Evolutionary conservation across 2,113 vertebrate genomes (phyloP).

Genomic region (Madoqua kirkii): DNA sequence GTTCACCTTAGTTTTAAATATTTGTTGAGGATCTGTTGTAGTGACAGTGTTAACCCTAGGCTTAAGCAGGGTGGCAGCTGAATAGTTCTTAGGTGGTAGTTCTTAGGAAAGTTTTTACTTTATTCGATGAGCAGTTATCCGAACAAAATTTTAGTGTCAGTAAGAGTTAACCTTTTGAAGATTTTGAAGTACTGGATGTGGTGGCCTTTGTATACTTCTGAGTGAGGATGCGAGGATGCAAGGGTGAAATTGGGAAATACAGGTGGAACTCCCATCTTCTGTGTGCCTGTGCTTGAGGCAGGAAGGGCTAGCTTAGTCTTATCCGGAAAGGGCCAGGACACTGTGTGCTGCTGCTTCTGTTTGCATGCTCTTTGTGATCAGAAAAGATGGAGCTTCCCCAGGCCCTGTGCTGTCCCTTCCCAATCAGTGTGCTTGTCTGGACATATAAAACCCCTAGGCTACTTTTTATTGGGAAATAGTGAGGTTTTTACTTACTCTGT

Average conservation of each 20-base stretch:
- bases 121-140: not conserved
- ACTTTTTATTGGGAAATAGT: not conserved
- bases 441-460: not conserved
- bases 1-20: not conserved
- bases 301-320: not conserved
- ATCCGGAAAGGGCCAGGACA: not conserved
- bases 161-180: not conserved
- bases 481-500: not conserved
- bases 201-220: not conserved
- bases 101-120: conserved; percentile 13
- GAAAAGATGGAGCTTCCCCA: not conserved
- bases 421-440: not conserved
- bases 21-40: not conserved
- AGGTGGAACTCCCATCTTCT: not conserved
- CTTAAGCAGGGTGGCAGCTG: not conserved
- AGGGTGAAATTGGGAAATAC: not conserved
- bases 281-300: not conserved
- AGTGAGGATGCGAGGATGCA: not conserved
- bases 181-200: not conserved
- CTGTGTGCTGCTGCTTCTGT: not conserved
- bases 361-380: not conserved
- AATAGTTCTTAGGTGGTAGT: not conserved
- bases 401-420: not conserved
- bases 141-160: not conserved
- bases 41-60: not conserved